Percentiles rank a stretch among this genome's conserved stretches.
These are phyloP conservation scores for Leucophora obtusa DNA, from an alignment of 2,888 invertebrate species.

Conservation along the genomic window DNA sequence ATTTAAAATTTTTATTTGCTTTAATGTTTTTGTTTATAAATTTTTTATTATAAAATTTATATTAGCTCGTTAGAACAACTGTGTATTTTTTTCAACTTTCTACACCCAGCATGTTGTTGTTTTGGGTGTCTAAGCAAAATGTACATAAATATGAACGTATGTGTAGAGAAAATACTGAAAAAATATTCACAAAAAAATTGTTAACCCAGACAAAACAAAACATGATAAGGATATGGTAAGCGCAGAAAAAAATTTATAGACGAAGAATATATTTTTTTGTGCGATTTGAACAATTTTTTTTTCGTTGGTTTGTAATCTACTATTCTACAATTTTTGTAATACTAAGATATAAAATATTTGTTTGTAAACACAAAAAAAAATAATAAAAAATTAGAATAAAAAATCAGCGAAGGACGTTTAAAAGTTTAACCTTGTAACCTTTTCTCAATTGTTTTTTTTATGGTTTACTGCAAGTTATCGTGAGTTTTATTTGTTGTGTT, in stretches of 20 bases:
- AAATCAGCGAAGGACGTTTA: conserved; percentile 73
- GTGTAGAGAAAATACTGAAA: conserved; percentile 42
- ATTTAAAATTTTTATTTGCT: not conserved
- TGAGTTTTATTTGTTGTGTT: not conserved
- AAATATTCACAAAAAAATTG: conserved; percentile 39
- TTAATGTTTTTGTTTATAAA: not conserved
- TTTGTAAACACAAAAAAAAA: conserved; percentile 47
- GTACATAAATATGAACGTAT: conserved; percentile 35
- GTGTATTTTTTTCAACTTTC: not conserved
- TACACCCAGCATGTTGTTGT: not conserved
- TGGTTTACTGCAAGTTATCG: not conserved
- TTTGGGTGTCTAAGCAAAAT: not conserved
- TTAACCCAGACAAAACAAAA: conserved; percentile 61
- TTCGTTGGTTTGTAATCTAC: conserved; percentile 20
- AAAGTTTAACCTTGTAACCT: conserved; percentile 75
- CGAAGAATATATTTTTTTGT: conserved; percentile 37
- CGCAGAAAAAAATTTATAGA: conserved; percentile 22
- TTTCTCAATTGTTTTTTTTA: conserved; percentile 64
- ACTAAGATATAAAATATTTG: conserved; percentile 55
- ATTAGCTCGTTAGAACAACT: not conserved
- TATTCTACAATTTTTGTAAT: conserved; percentile 27
- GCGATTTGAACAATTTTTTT: conserved; percentile 42
- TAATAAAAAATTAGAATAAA: conserved; percentile 27
- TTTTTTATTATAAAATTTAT: not conserved
- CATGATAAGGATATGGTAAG: conserved; percentile 55